Percentiles rank a stretch among this genome's conserved stretches.
phyloP scores from a whole-genome alignment of 2,888 invertebrate species.

The Pogonocherus hispidulus region DNA sequence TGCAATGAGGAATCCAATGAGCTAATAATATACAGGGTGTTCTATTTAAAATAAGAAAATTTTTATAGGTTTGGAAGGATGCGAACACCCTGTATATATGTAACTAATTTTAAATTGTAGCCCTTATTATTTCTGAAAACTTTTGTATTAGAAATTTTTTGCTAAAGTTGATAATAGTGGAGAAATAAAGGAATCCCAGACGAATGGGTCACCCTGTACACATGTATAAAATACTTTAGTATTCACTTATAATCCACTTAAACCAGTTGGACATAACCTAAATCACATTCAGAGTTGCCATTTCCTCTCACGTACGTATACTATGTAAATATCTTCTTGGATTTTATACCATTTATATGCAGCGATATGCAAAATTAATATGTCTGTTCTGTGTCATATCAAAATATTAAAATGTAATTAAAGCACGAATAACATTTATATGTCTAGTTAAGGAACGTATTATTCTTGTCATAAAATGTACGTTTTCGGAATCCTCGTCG shows the following conservation, averaged over 20 bases:
- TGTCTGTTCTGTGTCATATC: conserved; percentile 26
- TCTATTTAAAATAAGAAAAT: no score
- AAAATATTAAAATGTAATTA: conserved; percentile 29
- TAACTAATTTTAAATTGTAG: no score
- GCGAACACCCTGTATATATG: no score
- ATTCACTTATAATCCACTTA: not conserved
- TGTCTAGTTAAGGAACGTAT: not conserved
- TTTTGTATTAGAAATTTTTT: no score
- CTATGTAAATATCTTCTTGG: conserved; percentile 7
- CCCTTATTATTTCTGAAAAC: no score
- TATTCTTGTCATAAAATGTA: conserved; percentile 5
- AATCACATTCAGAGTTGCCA: not conserved
- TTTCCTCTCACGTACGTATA: conserved; percentile 10
- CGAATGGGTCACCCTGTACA: no score
- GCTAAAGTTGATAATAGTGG: no score
- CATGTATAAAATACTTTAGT: no score
- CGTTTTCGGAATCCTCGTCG: conserved; percentile 9
- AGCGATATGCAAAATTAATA: conserved; percentile 25
- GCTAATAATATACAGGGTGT: no score
- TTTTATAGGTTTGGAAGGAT: no score
- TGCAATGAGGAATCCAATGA: no score
- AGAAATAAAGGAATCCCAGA: no score
- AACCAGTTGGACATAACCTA: not conserved
- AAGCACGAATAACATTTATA: conserved; percentile 12
- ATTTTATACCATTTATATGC: conserved; percentile 17